Base-by-base conservation (phyloP, 2,888 invertebrate genomes). In the Caenorhabditis doughertyi region DNA sequence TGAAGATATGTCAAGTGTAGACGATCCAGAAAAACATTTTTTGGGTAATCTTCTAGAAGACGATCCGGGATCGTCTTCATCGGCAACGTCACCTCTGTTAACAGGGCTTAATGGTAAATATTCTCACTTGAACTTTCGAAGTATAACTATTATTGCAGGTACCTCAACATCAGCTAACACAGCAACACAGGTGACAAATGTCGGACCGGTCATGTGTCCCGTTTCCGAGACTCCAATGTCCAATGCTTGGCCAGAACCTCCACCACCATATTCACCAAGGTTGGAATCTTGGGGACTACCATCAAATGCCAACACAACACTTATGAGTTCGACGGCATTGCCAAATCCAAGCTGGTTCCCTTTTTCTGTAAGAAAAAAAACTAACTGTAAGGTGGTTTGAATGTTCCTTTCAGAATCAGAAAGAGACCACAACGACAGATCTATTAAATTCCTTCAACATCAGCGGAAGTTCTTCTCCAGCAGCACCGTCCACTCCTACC, bases 1-100 rank as follows among this genome's bases (percentile, higher is more conserved):
- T 74, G 60, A 67, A 70, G 62, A 35, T 35, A 82, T 82, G 82
- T 68, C 82, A 51, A 79, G 79, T 73, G 79, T 86, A n/a, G 87
- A 86, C 70, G 86, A 87, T 81, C 83, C 86, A 23, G 87, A 88
- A 71, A 88, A 88, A 55, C 88, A 88, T 39, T 83, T 88, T 72
- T 62, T 87, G 65, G 88, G 88, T n/a, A 87, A 88, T 81, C 83
- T 88, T 56, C 83, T 88, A 23, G 85, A 85, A 65, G 86, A 85
- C 70, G 86, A 86, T 53, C 67, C 85, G 23, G 58, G 74, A 32
- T 23, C 74, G 42, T 25, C 74, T 25, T 32, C 62, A 8, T 18
- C 44, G 8, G 25, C 60, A 0, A 4, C 23, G 29, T 39, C 39
- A 29, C 18, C 51, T 11, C 16, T 23, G 35, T 67, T 60, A 27